Base-by-base conservation (phyloP, 2,113 vertebrate genomes). In the Oreochromis aureus region DNA sequence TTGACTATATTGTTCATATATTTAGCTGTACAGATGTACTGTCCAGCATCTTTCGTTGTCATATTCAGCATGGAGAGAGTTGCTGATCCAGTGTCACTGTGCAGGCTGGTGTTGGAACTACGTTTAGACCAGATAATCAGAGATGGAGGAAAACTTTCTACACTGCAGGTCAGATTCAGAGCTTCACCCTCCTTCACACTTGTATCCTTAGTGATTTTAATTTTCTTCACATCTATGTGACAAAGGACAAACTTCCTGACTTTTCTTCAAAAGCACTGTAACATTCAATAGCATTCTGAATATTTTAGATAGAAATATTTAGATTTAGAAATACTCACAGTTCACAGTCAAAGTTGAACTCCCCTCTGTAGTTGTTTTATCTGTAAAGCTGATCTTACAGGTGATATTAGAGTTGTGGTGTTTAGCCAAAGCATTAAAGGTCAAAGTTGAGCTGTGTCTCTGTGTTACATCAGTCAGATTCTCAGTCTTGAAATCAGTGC, bases 251-350 rank as follows among this genome's bases (percentile, higher is more conserved):
- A 11, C 19, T 54, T 54, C 53, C 53, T 22, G 19, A 54, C 1
- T 54, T 54, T 54, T 22, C 2, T 54, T 54, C 53, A 54, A 22
- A 54, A 54, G 53, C 10, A 54, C 19, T 54, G 0, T 54, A 6
- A 22, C 53, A 54, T 54, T 54, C 19, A 54, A 22, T 6, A 6
- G 10, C 19, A 54, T 54, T 54, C 19, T 22, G 53, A 54, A 22
- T 54, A 6, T 11, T 54, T 54, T 22, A 22, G 53, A 3, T 54
- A 54, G 19, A 54, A 54, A n/a, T 54, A 54, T 54, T 54, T 54
- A 2, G 3, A 54, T 54, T 54, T 54, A 5, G 19, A 54, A 54
- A 54, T 76, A 92, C 93, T 94, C 53, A 95, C 93, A 18, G 10
- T 44, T 89, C 61, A 94, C 86, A 9, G 48, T 84, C 55, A 56